phyloP scores from a whole-genome alignment of 64 coral and sea anemone species.

The Pocillopora damicornis region DNA sequence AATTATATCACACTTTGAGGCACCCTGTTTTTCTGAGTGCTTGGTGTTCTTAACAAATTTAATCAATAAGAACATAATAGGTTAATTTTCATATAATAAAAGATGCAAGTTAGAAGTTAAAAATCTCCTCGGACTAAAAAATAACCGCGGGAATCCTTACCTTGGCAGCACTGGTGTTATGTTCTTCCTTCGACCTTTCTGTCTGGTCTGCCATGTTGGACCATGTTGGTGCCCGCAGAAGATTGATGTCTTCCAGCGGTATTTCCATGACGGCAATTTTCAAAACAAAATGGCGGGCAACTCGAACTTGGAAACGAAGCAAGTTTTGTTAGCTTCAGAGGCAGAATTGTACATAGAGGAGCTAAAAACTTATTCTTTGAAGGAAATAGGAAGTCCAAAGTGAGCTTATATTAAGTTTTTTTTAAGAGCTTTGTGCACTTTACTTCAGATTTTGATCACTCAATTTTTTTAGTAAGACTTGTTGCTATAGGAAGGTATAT shows the following conservation, averaged over 20 bases:
- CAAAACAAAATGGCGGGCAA: constrained; percentile 68
- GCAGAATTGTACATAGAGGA: constrained; percentile 92
- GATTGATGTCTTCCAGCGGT: constrained; percentile 28
- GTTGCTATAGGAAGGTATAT: too few species aligned
- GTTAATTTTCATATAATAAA: neutral
- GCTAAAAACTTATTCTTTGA: constrained; percentile 61
- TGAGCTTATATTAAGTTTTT: constrained; percentile 23
- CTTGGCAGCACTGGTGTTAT: constrained; percentile 27
- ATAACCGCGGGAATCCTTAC: neutral
- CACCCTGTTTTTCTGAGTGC: too few species aligned
- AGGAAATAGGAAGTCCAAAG: constrained; percentile 87
- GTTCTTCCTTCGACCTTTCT: constrained; percentile 7
- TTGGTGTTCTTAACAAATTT: too few species aligned
- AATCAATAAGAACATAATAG: too few species aligned
- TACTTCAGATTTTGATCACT: too few species aligned
- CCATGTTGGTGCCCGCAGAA: constrained; percentile 36
- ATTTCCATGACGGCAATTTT: constrained; percentile 27
- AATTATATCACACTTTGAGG: too few species aligned
- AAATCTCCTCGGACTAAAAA: neutral
- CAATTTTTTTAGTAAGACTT: neutral
- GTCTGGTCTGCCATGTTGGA: constrained; percentile 87
- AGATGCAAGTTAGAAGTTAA: neutral
- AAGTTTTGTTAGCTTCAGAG: constrained; percentile 82
- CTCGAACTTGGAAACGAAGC: constrained; percentile 4
- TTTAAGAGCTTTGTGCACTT: neutral